A percentile compares a stretch with the other conserved stretches of the same genome.
These are phyloP conservation scores for Hydractinia echinata DNA, from an alignment of 30 jellyfish, hydroid and myxozoan genomes.

Conservation along the genomic window DNA sequence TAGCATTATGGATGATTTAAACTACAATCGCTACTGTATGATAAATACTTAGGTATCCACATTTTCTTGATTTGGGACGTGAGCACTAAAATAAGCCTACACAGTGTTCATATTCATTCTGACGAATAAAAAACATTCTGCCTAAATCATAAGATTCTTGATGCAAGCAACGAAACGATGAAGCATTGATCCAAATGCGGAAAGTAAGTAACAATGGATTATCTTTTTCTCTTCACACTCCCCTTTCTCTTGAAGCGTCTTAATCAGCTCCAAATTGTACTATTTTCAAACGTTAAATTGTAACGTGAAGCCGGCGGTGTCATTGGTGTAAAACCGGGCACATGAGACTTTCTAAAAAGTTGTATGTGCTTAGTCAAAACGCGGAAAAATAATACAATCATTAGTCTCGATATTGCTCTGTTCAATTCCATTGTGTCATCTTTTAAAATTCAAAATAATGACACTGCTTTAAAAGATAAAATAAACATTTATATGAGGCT, in stretches of 20 bases:
- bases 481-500: too few species aligned
- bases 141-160: conserved; percentile 25
- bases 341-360: too few species aligned
- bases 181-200: conserved; percentile 14
- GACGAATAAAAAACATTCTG: conserved; percentile 8
- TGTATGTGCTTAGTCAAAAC: too few species aligned
- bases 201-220: not conserved
- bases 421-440: too few species aligned
- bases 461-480: too few species aligned
- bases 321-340: too few species aligned
- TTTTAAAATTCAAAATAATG: too few species aligned
- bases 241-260: conserved; percentile 8
- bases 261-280: not conserved
- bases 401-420: too few species aligned
- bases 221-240: conserved; percentile 2
- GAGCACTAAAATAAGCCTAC: not conserved
- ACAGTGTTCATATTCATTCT: conserved; percentile 8
- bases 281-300: not conserved
- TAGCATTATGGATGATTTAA: not conserved
- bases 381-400: too few species aligned
- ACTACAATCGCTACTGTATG: not conserved
- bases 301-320: not conserved
- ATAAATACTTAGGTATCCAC: not conserved
- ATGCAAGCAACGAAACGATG: conserved; percentile 16
- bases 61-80: not conserved